Percentiles rank a stretch among this genome's conserved stretches.
phyloP scores from a whole-genome alignment of 2,113 vertebrate genomes.

The Charina bottae region DNA sequence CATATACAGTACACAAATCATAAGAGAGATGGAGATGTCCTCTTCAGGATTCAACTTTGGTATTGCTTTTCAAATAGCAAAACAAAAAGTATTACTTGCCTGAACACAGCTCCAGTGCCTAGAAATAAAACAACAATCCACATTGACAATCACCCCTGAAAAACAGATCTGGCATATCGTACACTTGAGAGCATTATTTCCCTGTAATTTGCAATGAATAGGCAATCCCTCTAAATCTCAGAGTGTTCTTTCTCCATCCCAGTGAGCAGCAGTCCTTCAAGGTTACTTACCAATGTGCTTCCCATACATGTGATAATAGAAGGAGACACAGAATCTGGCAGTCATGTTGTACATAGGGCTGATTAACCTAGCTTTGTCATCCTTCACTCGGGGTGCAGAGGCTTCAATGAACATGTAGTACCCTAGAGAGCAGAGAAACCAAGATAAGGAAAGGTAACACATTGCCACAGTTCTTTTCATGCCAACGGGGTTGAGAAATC shows the following conservation, averaged over 20 bases:
- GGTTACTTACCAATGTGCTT: slow-evolving; percentile 93
- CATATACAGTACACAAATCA: neutral
- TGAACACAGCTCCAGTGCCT: neutral
- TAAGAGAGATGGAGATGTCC: neutral
- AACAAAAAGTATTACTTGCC: slow-evolving; percentile 4
- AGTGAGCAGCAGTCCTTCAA: neutral
- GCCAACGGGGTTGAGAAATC: fast-evolving
- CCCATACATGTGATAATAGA: slow-evolving; percentile 98
- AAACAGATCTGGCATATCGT: neutral
- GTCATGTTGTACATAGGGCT: slow-evolving; percentile 94
- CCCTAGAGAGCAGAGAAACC: slow-evolving; percentile 69
- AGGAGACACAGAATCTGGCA: slow-evolving; percentile 89
- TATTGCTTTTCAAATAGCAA: neutral
- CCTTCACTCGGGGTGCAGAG: slow-evolving; percentile 83
- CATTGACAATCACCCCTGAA: neutral
- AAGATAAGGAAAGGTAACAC: slow-evolving; percentile 26
- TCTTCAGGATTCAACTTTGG: neutral
- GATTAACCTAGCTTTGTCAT: slow-evolving; percentile 91
- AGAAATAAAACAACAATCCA: neutral
- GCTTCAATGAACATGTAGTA: slow-evolving; percentile 99
- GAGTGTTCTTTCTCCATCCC: neutral
- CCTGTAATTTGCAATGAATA: neutral
- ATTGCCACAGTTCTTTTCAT: neutral
- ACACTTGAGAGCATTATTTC: neutral
- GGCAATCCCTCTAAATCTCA: neutral